These are phyloP conservation scores for Gymnoscopelus braueri DNA, from an alignment of 2,797 vertebrate genomes.

Conservation along the genomic window DNA sequence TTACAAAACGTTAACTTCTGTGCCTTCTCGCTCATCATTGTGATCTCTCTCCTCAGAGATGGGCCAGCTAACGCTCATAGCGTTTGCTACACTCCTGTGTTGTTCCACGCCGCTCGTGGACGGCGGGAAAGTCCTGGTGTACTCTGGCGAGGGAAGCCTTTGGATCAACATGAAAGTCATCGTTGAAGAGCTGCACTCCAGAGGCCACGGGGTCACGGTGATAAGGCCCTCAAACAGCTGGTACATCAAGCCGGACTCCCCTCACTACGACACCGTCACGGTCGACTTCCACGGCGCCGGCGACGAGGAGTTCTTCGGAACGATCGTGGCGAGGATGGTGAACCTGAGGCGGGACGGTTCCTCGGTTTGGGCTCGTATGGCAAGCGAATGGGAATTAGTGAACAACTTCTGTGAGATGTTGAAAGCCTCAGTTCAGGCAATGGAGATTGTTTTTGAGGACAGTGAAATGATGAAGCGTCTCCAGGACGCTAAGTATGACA, in stretches of 20 bases:
- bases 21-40: conserved; percentile 1
- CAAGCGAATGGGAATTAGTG: conserved; percentile 34
- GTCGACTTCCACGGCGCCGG: conserved; percentile 14
- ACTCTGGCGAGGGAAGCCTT: conserved; percentile 14
- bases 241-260: conserved; percentile 29
- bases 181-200: conserved; percentile 37
- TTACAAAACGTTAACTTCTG: too few species aligned
- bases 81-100: conserved; percentile 40
- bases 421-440: conserved; percentile 7
- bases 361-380: conserved; percentile 41
- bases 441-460: conserved; percentile 20
- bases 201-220: conserved; percentile 41
- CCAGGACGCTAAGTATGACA: conserved; percentile 54
- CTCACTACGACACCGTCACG: conserved; percentile 50
- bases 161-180: conserved; percentile 45
- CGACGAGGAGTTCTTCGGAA: conserved; percentile 12
- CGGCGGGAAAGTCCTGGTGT: conserved; percentile 8
- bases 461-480: conserved; percentile 56
- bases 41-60: conserved; percentile 43
- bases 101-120: conserved; percentile 14
- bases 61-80: conserved; percentile 8
- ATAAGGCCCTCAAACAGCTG: conserved; percentile 7
- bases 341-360: conserved; percentile 15
- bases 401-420: conserved; percentile 19
- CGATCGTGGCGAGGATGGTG: not conserved